Percentiles rank a stretch among this genome's conserved stretches.
phyloP scores from a whole-genome alignment of 2,113 vertebrate genomes.

The Campylomormyrus tamandua region DNA sequence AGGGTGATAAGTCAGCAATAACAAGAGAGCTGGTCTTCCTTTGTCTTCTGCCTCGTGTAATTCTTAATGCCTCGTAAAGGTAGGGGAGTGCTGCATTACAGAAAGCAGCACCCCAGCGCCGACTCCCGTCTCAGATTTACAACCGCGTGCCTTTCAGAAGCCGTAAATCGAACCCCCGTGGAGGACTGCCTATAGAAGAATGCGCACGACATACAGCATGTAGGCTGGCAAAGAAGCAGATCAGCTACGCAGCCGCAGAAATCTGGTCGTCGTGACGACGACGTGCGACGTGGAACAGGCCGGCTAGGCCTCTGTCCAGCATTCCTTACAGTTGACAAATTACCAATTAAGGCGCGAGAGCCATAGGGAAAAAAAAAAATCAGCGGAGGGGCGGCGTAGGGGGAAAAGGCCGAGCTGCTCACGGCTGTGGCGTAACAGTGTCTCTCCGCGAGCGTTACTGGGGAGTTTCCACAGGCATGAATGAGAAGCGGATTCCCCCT shows the following conservation, averaged over 20 bases:
- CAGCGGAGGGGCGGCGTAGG: background rate
- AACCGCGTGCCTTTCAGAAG: background rate
- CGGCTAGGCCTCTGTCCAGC: background rate
- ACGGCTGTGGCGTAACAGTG: background rate
- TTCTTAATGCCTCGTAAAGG: background rate
- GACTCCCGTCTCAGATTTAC: background rate
- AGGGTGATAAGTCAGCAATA: background rate
- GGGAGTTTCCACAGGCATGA: conserved; percentile 7
- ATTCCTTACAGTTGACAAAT: background rate
- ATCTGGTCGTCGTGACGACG: background rate
- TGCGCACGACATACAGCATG: background rate
- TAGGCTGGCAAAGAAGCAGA: background rate
- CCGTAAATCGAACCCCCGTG: background rate
- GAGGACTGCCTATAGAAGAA: background rate
- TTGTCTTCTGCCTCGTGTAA: background rate
- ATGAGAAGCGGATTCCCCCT: conserved; percentile 4
- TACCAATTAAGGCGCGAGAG: background rate
- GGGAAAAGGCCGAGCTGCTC: background rate
- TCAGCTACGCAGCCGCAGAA: background rate
- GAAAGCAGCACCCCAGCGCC: background rate
- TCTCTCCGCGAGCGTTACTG: background rate
- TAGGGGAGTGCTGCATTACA: background rate
- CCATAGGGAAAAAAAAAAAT: background rate
- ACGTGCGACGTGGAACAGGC: background rate
- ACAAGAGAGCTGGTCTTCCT: background rate